phyloP scores from a whole-genome alignment of 2,888 invertebrate species.

The Lysandra bellargus region DNA sequence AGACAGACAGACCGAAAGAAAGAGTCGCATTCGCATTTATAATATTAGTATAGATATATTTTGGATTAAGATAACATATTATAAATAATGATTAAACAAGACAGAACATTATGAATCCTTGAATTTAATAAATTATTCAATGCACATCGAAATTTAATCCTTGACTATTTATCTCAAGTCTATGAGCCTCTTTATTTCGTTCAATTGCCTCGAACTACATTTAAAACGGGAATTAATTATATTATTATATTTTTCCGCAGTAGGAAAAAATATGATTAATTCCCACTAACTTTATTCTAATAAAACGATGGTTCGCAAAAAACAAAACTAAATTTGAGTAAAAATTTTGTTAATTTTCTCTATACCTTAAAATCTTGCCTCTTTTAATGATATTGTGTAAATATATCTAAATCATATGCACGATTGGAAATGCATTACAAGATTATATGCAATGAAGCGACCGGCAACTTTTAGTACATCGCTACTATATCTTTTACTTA shows the following conservation, averaged over 20 bases:
- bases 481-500: background rate
- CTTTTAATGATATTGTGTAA: background rate
- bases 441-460: background rate
- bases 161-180: too few relatives aligned
- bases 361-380: background rate
- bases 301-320: background rate
- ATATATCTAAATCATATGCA: background rate
- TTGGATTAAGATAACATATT: too few relatives aligned
- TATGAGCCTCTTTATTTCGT: conserved; percentile 43
- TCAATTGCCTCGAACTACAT: conserved; percentile 43
- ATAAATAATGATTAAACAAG: too few relatives aligned
- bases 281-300: background rate
- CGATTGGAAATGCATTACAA: background rate
- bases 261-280: conserved; percentile 22
- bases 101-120: too few relatives aligned
- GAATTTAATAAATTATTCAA: too few relatives aligned
- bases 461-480: background rate
- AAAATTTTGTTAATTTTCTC: too few relatives aligned
- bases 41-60: too few relatives aligned
- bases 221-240: background rate
- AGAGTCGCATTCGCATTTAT: too few relatives aligned
- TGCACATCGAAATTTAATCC: too few relatives aligned
- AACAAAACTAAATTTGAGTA: background rate
- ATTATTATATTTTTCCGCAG: background rate
- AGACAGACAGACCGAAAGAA: too few relatives aligned